These are phyloP conservation scores for Prietella phreatophila DNA, from an alignment of 2,113 vertebrate genomes.

Conservation along the genomic window DNA sequence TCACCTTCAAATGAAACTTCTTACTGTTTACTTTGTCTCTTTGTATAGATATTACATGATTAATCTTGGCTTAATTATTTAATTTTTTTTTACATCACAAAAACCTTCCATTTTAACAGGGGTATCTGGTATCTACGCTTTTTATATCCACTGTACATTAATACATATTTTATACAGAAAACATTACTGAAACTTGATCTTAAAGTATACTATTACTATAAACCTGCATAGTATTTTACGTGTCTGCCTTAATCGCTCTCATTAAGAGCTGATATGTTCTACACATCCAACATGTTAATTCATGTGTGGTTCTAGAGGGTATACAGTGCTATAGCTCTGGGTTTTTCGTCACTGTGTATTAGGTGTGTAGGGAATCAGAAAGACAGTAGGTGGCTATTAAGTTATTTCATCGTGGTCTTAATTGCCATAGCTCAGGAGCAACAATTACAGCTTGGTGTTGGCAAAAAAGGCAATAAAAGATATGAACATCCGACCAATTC, in stretches of 20 bases:
- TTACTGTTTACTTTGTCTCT: too few species aligned
- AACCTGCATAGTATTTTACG: not conserved
- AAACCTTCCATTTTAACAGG: not conserved
- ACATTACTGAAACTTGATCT: not conserved
- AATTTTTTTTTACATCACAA: not conserved
- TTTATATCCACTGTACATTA: not conserved
- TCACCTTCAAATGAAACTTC: too few species aligned
- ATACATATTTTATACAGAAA: not conserved
- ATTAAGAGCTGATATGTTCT: not conserved
- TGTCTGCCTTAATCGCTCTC: not conserved
- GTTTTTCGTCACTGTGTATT: not conserved
- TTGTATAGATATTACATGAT: not conserved
- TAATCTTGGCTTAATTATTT: not conserved
- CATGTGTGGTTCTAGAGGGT: not conserved
- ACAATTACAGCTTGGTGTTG: constrained; percentile 3
- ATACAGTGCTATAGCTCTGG: not conserved
- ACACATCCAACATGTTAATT: not conserved
- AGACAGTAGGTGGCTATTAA: constrained; percentile 20
- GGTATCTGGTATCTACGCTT: not conserved
- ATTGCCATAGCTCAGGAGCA: not conserved
- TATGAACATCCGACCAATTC: not conserved
- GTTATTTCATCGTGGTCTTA: constrained; percentile 16
- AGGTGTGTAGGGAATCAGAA: not conserved
- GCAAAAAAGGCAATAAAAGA: not conserved
- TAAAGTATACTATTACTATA: not conserved